A percentile compares a stretch with the other conserved stretches of the same genome.
Conservation (phyloP, 1,140 invertebrate genomes). For the Drosophila santomea region DNA sequence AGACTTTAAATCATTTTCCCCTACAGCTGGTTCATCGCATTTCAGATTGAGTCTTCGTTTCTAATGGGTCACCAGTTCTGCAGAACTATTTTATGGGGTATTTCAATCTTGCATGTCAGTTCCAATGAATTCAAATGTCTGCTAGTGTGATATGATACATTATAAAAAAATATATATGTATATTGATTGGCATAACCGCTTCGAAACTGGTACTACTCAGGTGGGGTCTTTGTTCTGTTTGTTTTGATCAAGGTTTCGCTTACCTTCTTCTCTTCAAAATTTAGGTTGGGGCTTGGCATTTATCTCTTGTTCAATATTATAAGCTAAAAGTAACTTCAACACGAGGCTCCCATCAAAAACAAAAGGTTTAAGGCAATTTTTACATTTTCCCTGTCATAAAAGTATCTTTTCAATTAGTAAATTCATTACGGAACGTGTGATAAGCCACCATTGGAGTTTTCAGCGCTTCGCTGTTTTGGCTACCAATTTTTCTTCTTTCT, state of each 20-base stretch:
- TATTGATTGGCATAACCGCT: slow-evolving; percentile 59
- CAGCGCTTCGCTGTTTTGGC: not conserved
- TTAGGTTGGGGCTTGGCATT: slow-evolving; percentile 30
- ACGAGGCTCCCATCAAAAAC: not conserved
- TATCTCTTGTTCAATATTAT: slow-evolving; percentile 7
- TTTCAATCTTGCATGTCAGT: slow-evolving; percentile 40
- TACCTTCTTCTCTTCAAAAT: slow-evolving; percentile 37
- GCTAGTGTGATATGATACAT: slow-evolving; percentile 41
- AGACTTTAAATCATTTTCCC: slow-evolving; percentile 13
- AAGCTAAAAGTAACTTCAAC: not conserved
- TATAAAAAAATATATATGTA: slow-evolving; percentile 26
- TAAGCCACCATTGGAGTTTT: slow-evolving; percentile 13
- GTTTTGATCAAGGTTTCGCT: slow-evolving; percentile 54
- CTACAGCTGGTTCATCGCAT: slow-evolving; percentile 29
- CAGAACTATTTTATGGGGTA: slow-evolving; percentile 31
- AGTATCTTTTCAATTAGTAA: slow-evolving; percentile 31
- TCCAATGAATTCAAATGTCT: slow-evolving; percentile 51
- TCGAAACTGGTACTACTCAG: slow-evolving; percentile 53
- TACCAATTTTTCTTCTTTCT: slow-evolving; percentile 22
- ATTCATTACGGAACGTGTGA: slow-evolving; percentile 21
- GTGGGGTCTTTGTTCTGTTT: slow-evolving; percentile 47
- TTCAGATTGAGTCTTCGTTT: slow-evolving; percentile 25
- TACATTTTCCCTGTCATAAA: slow-evolving; percentile 4
- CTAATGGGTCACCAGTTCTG: slow-evolving; percentile 54
- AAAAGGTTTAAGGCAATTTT: slow-evolving; percentile 17